Evolutionary conservation across 2,113 vertebrate species (phyloP).

Genomic region (Cichladusa arquata): DNA sequence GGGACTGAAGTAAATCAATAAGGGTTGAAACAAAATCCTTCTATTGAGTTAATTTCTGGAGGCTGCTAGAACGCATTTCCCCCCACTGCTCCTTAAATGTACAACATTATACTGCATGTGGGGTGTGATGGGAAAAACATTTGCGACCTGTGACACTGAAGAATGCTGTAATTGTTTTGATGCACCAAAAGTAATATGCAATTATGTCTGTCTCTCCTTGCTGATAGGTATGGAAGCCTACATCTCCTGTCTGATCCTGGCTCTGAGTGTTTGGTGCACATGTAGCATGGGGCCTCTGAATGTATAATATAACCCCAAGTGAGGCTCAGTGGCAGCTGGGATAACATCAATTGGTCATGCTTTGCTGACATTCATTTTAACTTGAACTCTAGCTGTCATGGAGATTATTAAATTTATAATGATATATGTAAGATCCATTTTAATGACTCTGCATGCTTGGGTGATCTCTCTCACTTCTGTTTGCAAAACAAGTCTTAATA

Average conservation of each 20-base stretch:
- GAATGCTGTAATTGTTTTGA: conserved; percentile 68
- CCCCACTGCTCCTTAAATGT: not conserved
- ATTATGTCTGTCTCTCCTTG: conserved; percentile 65
- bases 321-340: conserved; percentile 79
- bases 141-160: conserved; percentile 55
- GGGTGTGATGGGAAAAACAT: conserved; percentile 25
- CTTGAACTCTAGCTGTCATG: conserved; percentile 81
- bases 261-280: conserved; percentile 66
- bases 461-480: conserved; percentile 65
- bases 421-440: conserved; percentile 81
- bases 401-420: conserved; percentile 86
- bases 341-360: conserved; percentile 83
- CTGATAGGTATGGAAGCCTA: conserved; percentile 67
- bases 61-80: not conserved
- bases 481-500: conserved; percentile 75
- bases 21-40: conserved; percentile 27
- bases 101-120: not conserved
- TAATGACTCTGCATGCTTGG: conserved; percentile 74
- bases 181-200: conserved; percentile 74
- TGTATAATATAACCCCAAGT: conserved; percentile 75
- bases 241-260: conserved; percentile 82
- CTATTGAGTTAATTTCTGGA: conserved; percentile 43
- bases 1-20: conserved; percentile 28
- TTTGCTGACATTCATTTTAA: conserved; percentile 84
- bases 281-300: conserved; percentile 68